These are phyloP conservation scores for Sebastes ruberrimus DNA, from an alignment of 2,797 vertebrate species.

Conservation along the genomic window DNA sequence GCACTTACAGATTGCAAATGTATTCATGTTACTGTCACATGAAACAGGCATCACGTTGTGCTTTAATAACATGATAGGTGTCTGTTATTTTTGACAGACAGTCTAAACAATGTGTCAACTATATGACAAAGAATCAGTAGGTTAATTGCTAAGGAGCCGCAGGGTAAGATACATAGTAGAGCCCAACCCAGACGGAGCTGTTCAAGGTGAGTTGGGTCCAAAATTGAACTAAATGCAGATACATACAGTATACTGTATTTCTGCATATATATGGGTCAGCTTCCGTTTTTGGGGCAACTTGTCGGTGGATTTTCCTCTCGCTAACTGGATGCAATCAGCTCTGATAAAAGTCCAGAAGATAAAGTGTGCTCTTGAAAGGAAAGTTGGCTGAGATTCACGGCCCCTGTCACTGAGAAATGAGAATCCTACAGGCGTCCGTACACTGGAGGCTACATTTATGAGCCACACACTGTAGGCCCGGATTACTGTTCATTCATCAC, in stretches of 20 bases:
- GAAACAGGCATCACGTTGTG: neutral
- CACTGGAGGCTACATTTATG: conserved; percentile 50
- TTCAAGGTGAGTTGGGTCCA: neutral
- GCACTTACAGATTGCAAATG: neutral
- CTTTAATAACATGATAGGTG: neutral
- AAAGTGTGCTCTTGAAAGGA: conserved; percentile 42
- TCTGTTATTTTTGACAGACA: neutral
- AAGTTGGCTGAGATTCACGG: conserved; percentile 54
- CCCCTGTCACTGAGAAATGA: conserved; percentile 28
- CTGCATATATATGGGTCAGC: neutral
- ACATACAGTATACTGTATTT: neutral
- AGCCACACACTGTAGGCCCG: conserved; percentile 40
- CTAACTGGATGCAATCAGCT: conserved; percentile 29
- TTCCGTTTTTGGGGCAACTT: neutral
- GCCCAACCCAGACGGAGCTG: neutral
- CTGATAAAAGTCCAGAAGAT: conserved; percentile 42
- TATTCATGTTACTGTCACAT: too few relatives aligned
- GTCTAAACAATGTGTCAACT: neutral
- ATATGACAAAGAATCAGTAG: neutral
- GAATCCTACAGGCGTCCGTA: conserved; percentile 36
- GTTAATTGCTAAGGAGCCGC: too few relatives aligned
- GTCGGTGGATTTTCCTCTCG: neutral
- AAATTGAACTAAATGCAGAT: fast-evolving
- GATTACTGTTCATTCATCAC: conserved; percentile 64
- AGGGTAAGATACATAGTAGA: neutral